Percentiles rank a stretch among this genome's conserved stretches.
Conservation (phyloP, 2,113 vertebrate genomes). For the Brachyhypopomus occidentalis region DNA sequence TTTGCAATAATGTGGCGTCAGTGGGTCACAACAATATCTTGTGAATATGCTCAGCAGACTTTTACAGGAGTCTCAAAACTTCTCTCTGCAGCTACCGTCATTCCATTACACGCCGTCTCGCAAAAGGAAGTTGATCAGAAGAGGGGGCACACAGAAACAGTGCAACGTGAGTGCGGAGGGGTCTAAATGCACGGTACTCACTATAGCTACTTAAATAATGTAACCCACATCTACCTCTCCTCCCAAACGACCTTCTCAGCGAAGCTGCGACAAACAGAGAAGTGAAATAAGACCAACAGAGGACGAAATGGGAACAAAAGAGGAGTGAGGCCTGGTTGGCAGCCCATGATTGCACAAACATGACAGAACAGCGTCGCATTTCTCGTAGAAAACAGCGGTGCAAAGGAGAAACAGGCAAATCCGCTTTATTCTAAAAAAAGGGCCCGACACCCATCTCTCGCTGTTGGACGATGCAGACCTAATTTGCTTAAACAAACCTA, state of each 20-base stretch:
- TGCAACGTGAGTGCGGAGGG: conserved; percentile 60
- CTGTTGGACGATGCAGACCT: not conserved
- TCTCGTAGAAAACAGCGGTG: conserved; percentile 35
- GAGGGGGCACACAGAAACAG: conserved; percentile 25
- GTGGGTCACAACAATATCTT: not conserved
- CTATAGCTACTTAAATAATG: conserved; percentile 80
- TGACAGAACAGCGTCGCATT: conserved; percentile 24
- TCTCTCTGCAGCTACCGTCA: not conserved
- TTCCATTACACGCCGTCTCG: conserved; percentile 39
- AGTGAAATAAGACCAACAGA: conserved; percentile 72
- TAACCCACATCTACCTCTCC: conserved; percentile 92
- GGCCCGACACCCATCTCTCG: not conserved
- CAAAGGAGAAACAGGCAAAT: conserved; percentile 18
- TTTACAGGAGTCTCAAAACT: conserved; percentile 31
- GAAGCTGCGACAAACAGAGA: conserved; percentile 89
- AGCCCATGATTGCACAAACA: conserved; percentile 33
- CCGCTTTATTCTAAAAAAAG: not conserved
- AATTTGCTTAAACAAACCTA: conserved; percentile 28
- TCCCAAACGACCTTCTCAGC: conserved; percentile 89
- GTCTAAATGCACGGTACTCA: conserved; percentile 78
- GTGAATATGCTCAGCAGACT: conserved; percentile 59
- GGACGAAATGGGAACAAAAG: conserved; percentile 49
- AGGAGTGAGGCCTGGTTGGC: conserved; percentile 42
- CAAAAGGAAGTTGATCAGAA: conserved; percentile 24
- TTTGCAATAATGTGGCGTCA: not conserved